Conservation (phyloP, 2,797 vertebrate genomes). For the Dendrocincla tyrannina region DNA sequence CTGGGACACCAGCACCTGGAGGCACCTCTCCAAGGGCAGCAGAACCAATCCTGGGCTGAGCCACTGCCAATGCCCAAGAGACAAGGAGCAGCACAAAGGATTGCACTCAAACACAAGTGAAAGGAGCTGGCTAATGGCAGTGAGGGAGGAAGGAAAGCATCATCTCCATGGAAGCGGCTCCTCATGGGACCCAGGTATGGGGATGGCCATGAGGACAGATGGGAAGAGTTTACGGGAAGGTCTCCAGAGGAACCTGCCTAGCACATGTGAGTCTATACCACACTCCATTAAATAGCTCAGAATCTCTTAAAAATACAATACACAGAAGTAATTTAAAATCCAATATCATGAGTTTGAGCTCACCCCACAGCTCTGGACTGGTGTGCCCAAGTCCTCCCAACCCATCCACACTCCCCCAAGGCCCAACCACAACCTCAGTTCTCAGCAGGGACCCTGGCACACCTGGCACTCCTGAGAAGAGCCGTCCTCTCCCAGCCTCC, state of each 20-base stretch:
- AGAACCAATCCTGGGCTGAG: not conserved
- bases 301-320: not conserved
- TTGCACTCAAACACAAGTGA: not conserved
- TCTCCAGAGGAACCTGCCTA: not conserved
- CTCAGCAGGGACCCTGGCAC: not conserved
- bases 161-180: not conserved
- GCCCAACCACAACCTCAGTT: not conserved
- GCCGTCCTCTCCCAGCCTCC: not conserved
- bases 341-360: not conserved
- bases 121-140: not conserved
- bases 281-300: not conserved
- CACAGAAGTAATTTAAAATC: not conserved
- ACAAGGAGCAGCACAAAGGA: not conserved
- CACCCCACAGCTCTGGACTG: not conserved
- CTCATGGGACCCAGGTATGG: not conserved
- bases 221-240: not conserved
- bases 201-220: not conserved
- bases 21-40: not conserved
- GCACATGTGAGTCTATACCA: fast-evolving
- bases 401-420: not conserved
- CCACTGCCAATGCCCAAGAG: fast-evolving
- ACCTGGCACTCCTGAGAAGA: not conserved
- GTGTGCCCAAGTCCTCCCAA: not conserved
- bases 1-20: not conserved
- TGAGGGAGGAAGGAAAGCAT: not conserved